Base-by-base conservation (phyloP, 2,888 invertebrate species). In the Sylvicola cinctus region DNA sequence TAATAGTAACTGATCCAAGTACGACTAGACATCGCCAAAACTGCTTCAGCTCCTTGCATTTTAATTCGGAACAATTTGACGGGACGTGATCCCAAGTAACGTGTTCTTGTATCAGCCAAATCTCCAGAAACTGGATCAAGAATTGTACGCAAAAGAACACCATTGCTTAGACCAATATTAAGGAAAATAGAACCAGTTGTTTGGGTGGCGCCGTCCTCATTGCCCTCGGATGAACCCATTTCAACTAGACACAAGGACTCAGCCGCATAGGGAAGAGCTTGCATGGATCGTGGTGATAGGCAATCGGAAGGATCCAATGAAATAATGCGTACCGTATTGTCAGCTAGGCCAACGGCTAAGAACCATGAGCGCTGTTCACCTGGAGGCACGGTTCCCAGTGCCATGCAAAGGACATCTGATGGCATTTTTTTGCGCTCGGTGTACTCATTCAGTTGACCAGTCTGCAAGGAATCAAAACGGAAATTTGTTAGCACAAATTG, bases 1-100 rank as follows among this genome's bases (percentile, higher is more conserved):
- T 96, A 93, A 49, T 90, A 90, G 53, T 98, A 99, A 49, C 93
- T 91, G 16, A 98, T 64, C 98, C 98, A 98, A 0, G 93, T 88
- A 43, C 98, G 69, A 43, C 91, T 93, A 1, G 95, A 96, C 70
- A 96, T 91, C 1, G 98, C 98, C 23, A 98, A 60, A 0, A 98
- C 95, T 2, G 96, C 91, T 57, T 98, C 93, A 8, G 84, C 77
- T 11, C 85, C 87, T 51, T 98, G 96, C 71, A 96, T 93, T 41
- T 74, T 69, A 36, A 98, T 93, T 50, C 90, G 73, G 57, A 96
- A 98, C 4, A 98, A 63, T 55, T 96, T 95, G 1, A 98, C 96
- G 0, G 96, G 85, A 33, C 90, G 66, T 0, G 90, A 85, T 16
- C 98, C 98, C 32, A 98, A 65, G 56, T 98, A 99, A 40, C 98